A percentile compares a stretch with the other conserved stretches of the same genome.
Conservation (phyloP, 2,797 vertebrate genomes). For the Enteromius treurensis region DNA sequence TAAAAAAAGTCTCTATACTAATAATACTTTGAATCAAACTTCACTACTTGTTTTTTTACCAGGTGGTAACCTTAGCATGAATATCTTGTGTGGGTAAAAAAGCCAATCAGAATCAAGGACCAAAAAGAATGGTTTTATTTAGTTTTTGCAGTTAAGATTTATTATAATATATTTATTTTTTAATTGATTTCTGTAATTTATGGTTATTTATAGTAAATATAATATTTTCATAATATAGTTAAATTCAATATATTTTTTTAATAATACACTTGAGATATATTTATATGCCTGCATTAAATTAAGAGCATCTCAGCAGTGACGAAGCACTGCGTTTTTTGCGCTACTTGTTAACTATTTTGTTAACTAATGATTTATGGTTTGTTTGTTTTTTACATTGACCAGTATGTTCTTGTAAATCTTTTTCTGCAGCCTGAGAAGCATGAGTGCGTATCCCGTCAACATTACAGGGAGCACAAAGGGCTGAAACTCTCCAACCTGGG, state of each 20-base stretch:
- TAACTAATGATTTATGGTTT: background rate
- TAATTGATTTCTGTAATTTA: background rate
- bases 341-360: no score
- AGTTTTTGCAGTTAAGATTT: background rate
- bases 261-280: background rate
- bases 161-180: background rate
- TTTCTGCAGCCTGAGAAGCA: constrained; percentile 82
- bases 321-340: background rate
- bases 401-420: background rate
- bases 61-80: no score
- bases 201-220: background rate
- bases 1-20: background rate
- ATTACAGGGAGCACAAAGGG: constrained; percentile 83
- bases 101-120: background rate
- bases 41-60: background rate
- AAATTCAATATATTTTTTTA: background rate
- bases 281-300: background rate
- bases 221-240: background rate
- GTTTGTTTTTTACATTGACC: background rate
- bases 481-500: constrained; percentile 86
- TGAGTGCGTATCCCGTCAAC: constrained; percentile 91
- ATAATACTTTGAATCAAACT: constrained; percentile 12
- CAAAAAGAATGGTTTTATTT: background rate
- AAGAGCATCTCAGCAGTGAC: background rate
- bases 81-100: no score